These are phyloP conservation scores for Acropternis orthonyx DNA, from an alignment of 2,797 vertebrate genomes.

Conservation along the genomic window DNA sequence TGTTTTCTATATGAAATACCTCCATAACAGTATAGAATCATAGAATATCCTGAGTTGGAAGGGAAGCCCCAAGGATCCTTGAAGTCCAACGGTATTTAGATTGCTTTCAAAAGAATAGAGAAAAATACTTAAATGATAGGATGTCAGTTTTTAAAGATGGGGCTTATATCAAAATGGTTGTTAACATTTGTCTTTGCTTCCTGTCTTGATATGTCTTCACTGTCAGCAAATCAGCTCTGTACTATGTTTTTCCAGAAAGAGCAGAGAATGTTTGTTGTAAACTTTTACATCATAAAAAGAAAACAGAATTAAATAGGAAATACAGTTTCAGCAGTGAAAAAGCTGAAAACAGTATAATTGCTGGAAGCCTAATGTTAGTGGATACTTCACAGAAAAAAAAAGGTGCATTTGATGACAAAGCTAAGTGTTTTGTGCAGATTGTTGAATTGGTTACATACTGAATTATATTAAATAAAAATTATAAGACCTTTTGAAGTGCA, in stretches of 20 bases:
- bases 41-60: background rate
- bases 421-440: background rate
- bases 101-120: background rate
- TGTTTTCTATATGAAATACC: background rate
- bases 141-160: background rate
- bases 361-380: background rate
- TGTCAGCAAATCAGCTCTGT: background rate
- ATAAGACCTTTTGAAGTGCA: background rate
- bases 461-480: background rate
- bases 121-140: background rate
- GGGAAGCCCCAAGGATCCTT: background rate
- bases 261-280: background rate
- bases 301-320: background rate
- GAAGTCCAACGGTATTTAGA: background rate
- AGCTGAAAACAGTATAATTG: background rate
- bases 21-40: background rate
- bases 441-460: background rate
- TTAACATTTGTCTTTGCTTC: background rate
- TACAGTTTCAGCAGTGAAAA: background rate
- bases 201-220: background rate
- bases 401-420: background rate
- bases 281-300: background rate
- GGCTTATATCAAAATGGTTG: background rate
- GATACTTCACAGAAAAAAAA: background rate
- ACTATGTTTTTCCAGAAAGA: background rate